A percentile compares a stretch with the other conserved stretches of the same genome.
Evolutionary conservation across 2,888 invertebrate species (phyloP).

Genomic region (Synergus umbraculus): DNA sequence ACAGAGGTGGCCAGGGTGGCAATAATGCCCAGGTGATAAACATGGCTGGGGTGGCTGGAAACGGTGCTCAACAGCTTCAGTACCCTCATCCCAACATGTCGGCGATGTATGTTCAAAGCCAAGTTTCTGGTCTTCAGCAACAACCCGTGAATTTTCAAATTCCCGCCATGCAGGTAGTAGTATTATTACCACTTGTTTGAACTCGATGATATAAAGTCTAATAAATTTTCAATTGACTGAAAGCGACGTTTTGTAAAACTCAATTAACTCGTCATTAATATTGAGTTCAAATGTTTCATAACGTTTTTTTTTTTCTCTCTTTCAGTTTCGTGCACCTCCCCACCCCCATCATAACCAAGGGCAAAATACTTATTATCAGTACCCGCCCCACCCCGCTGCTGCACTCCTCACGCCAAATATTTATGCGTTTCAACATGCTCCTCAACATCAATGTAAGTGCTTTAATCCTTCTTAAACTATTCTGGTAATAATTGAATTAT

Average conservation of each 20-base stretch:
- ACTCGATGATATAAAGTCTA: background rate
- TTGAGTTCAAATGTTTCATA: background rate
- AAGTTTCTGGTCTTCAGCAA: constrained; percentile 69
- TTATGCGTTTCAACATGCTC: constrained; percentile 62
- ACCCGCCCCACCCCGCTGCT: constrained; percentile 58
- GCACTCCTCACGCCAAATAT: constrained; percentile 62
- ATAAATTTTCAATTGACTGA: background rate
- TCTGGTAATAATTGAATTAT: background rate
- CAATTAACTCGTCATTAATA: background rate
- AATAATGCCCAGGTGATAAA: constrained; percentile 67
- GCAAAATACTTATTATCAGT: constrained; percentile 64
- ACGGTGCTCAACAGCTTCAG: constrained; percentile 68
- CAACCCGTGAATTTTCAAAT: constrained; percentile 67
- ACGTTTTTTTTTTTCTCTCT: constrained; percentile 44
- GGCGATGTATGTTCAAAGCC: constrained; percentile 65
- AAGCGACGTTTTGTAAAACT: background rate
- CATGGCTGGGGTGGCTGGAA: constrained; percentile 67
- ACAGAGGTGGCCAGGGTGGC: constrained; percentile 69
- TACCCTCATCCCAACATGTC: constrained; percentile 66
- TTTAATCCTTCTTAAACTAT: background rate
- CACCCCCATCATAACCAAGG: constrained; percentile 70
- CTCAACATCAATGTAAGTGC: constrained; percentile 66
- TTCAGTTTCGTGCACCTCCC: constrained; percentile 66
- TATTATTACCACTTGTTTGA: constrained; percentile 19
- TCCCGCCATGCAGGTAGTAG: constrained; percentile 64